Percentiles rank a stretch among this genome's conserved stretches.
These are phyloP conservation scores for Todus mexicanus DNA, from an alignment of 2,797 vertebrate genomes.

Conservation along the genomic window DNA sequence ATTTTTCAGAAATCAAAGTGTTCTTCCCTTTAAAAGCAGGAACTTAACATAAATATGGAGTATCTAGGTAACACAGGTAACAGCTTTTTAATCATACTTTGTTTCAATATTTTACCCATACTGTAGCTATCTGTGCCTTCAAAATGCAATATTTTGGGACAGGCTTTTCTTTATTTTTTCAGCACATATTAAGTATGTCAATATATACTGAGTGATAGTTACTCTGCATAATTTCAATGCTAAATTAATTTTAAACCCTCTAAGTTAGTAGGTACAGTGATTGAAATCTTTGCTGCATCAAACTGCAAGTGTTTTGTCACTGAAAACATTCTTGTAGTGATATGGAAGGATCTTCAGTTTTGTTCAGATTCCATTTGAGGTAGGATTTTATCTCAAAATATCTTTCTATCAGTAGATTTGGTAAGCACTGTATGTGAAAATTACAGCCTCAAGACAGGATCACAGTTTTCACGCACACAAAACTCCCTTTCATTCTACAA, in stretches of 20 bases:
- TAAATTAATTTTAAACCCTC: neutral
- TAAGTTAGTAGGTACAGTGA: neutral
- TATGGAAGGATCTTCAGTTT: neutral
- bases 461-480: neutral
- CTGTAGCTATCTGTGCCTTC: neutral
- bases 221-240: neutral
- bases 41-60: neutral
- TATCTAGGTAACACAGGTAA: neutral
- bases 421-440: neutral
- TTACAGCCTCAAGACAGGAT: neutral
- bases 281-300: neutral
- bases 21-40: neutral
- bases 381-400: neutral
- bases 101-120: neutral
- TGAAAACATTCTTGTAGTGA: neutral
- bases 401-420: neutral
- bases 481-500: neutral
- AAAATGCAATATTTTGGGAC: neutral
- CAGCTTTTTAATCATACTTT: neutral
- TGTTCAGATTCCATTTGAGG: neutral
- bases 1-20: neutral
- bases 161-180: neutral
- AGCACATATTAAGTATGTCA: neutral
- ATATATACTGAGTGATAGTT: neutral
- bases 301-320: neutral